These are phyloP conservation scores for Sesia bembeciformis DNA, from an alignment of 2,888 invertebrate genomes.

Conservation along the genomic window DNA sequence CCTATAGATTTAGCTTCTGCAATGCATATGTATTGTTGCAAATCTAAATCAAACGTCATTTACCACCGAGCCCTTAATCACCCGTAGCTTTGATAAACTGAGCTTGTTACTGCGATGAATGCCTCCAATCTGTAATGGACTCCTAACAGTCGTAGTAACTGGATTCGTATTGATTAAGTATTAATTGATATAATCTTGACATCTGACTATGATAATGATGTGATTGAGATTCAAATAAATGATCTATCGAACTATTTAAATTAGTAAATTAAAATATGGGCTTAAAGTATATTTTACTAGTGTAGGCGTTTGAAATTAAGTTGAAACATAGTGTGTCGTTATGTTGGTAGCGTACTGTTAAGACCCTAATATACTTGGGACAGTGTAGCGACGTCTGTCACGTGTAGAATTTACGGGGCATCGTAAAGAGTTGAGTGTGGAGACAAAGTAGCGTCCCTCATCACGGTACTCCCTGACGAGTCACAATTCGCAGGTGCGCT, in stretches of 20 bases:
- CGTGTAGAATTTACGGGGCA: constrained; percentile 11
- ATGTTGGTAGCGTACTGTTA: background rate
- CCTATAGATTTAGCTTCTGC: no score
- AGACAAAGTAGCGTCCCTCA: constrained; percentile 3
- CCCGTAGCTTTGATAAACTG: constrained; percentile 40
- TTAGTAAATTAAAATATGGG: no score
- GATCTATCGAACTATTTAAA: background rate
- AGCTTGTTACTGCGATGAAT: constrained; percentile 21
- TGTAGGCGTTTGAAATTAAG: no score
- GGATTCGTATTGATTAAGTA: background rate
- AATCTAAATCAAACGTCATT: constrained; percentile 56
- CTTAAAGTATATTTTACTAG: no score
- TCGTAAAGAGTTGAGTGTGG: constrained; percentile 3
- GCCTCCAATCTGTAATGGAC: constrained; percentile 2
- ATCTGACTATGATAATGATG: background rate
- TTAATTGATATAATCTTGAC: background rate
- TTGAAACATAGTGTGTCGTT: no score
- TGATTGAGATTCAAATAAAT: background rate
- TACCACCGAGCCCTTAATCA: constrained; percentile 47
- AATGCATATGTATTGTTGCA: constrained; percentile 17
- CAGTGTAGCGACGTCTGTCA: constrained; percentile 4
- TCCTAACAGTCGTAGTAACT: no score
- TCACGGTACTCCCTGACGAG: background rate
- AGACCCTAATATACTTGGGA: background rate
- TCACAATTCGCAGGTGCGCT: background rate